phyloP scores from a whole-genome alignment of 1,140 invertebrate genomes.

The Uloborus diversus region DNA sequence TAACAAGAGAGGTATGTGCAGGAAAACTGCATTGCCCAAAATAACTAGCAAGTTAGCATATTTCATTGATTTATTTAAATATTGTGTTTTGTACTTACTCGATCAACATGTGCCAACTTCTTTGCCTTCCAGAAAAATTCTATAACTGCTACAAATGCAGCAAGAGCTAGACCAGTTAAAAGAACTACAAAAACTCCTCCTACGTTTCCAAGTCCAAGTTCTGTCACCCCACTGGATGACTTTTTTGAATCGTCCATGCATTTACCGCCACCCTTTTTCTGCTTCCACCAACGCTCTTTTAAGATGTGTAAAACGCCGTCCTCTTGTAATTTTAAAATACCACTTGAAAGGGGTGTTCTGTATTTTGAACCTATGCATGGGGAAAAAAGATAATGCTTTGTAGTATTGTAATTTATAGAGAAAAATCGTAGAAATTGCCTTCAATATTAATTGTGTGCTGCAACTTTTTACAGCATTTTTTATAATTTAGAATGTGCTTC shows the following conservation, averaged over 20 bases:
- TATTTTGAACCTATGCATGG: constrained; percentile 52
- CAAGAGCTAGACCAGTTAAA: constrained; percentile 65
- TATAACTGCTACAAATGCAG: constrained; percentile 59
- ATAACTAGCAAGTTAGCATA: too few relatives aligned
- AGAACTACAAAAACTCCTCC: constrained; percentile 71
- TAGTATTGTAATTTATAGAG: too few relatives aligned
- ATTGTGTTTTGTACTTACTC: constrained; percentile 50
- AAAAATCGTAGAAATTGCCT: too few relatives aligned
- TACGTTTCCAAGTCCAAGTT: constrained; percentile 63
- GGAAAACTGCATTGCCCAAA: too few relatives aligned
- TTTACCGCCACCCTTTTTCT: constrained; percentile 61
- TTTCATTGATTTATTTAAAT: too few relatives aligned
- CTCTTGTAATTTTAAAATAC: constrained; percentile 68
- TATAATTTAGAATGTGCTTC: too few relatives aligned
- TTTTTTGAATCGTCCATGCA: constrained; percentile 60
- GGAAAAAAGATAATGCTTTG: too few relatives aligned
- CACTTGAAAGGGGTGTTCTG: constrained; percentile 63
- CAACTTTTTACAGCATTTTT: too few relatives aligned
- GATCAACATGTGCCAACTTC: constrained; percentile 39
- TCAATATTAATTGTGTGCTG: too few relatives aligned
- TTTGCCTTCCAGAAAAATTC: constrained; percentile 61
- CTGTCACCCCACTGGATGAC: constrained; percentile 58
- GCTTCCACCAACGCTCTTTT: constrained; percentile 66
- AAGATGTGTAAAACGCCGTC: constrained; percentile 65
- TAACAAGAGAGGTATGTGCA: too few relatives aligned